A percentile compares a stretch with the other conserved stretches of the same genome.
Conservation (phyloP, 2,797 vertebrate genomes). For the Pangasius djambal region DNA sequence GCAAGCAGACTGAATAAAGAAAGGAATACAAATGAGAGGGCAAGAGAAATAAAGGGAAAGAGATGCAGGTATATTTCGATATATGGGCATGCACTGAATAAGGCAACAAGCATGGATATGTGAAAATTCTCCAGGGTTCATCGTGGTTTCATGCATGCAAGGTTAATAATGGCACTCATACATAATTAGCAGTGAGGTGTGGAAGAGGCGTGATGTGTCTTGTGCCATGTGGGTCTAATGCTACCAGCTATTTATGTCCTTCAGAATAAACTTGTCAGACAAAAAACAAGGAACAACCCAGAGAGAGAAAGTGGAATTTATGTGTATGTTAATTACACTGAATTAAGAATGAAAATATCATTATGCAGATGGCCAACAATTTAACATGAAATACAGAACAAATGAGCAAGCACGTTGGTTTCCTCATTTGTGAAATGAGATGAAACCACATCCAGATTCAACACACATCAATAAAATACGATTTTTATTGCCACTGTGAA, state of each 20-base stretch:
- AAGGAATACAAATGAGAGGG: not conserved
- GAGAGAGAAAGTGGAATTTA: not conserved
- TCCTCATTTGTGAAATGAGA: not conserved
- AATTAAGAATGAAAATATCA: not conserved
- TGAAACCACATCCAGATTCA: not conserved
- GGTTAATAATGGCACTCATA: not conserved
- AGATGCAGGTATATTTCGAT: not conserved
- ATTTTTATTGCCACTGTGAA: not conserved
- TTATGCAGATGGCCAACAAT: not conserved
- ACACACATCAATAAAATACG: not conserved
- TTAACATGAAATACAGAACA: not conserved
- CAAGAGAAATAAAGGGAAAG: not conserved
- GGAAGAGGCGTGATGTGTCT: not conserved
- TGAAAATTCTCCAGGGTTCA: not conserved
- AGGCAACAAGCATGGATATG: not conserved
- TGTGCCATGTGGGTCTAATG: not conserved
- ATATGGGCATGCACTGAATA: not conserved
- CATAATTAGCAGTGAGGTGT: conserved; percentile 5
- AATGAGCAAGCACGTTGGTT: not conserved
- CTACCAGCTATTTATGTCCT: not conserved
- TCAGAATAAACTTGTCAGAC: not conserved
- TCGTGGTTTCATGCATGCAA: not conserved
- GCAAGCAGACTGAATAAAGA: not conserved
- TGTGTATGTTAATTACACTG: not conserved
- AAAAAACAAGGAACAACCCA: not conserved